A percentile compares a stretch with the other conserved stretches of the same genome.
These are phyloP conservation scores for Amphipoea oculea DNA, from an alignment of 2,888 invertebrate species.

Conservation along the genomic window DNA sequence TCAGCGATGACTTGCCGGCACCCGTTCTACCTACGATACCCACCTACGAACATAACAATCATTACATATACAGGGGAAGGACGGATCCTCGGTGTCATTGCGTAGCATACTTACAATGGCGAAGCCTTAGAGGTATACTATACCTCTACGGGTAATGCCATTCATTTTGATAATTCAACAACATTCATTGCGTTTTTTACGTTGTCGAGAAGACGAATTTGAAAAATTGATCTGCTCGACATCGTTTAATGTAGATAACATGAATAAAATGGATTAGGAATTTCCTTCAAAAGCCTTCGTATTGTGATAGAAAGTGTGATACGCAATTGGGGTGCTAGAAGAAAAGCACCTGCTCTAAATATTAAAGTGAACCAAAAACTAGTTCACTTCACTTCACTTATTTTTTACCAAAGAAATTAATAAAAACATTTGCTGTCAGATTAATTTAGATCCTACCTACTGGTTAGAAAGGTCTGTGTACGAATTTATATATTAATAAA, in stretches of 20 bases:
- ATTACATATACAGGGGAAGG: neutral
- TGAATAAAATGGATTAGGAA: neutral
- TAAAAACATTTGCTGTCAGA: neutral
- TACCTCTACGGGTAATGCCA: neutral
- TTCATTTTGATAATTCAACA: neutral
- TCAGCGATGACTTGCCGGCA: constrained; percentile 95
- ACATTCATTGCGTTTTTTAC: neutral
- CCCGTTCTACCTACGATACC: constrained; percentile 96
- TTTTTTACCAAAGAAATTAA: neutral
- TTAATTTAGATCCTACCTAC: neutral
- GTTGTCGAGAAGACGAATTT: neutral
- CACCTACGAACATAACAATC: constrained; percentile 88
- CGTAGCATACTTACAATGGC: neutral
- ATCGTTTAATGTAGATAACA: neutral
- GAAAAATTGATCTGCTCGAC: neutral
- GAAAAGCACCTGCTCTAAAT: neutral
- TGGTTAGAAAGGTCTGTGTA: neutral
- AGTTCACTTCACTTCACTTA: neutral
- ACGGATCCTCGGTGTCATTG: neutral
- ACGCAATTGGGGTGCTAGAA: no score
- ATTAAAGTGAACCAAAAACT: neutral
- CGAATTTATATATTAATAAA: neutral
- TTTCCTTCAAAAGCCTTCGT: neutral
- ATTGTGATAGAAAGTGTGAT: neutral
- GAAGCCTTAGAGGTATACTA: neutral